phyloP scores from a whole-genome alignment of 2,888 invertebrate genomes.

The Smittia sp. region DNA sequence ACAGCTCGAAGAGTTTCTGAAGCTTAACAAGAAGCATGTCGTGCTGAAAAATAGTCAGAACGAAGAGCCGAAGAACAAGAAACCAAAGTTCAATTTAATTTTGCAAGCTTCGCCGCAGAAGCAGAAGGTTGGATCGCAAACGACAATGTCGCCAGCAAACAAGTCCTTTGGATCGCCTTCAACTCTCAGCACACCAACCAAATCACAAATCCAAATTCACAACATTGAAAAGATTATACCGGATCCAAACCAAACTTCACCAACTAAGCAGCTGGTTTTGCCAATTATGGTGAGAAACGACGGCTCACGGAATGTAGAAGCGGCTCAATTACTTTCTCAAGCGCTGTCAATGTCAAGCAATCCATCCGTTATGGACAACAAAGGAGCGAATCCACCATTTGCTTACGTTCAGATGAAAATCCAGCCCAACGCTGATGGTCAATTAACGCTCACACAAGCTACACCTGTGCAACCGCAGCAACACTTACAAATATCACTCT shows the following conservation, averaged over 20 bases:
- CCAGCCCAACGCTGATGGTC: constrained; percentile 33
- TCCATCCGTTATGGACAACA: background rate
- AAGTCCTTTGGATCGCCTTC: background rate
- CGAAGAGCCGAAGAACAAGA: constrained; percentile 45
- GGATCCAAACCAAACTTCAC: constrained; percentile 12
- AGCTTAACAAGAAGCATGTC: constrained; percentile 45
- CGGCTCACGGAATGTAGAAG: background rate
- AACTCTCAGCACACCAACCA: background rate
- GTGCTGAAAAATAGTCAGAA: constrained; percentile 3
- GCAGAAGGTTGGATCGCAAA: constrained; percentile 42
- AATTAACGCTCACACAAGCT: constrained; percentile 9
- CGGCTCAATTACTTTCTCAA: constrained; percentile 14
- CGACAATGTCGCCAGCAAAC: background rate
- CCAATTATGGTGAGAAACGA: constrained; percentile 28
- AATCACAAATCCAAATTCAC: constrained; percentile 9
- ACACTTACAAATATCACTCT: constrained; percentile 11
- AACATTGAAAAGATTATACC: constrained; percentile 29
- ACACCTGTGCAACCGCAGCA: background rate
- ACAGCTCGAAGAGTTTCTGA: constrained; percentile 42
- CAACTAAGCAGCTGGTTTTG: constrained; percentile 1
- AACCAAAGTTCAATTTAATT: constrained; percentile 52
- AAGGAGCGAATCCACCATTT: constrained; percentile 47
- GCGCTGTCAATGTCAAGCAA: background rate
- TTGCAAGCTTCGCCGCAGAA: constrained; percentile 48
- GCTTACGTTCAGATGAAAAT: constrained; percentile 54